phyloP scores from a whole-genome alignment of 2,113 vertebrate genomes.

The Ibidorhyncha struthersii region DNA sequence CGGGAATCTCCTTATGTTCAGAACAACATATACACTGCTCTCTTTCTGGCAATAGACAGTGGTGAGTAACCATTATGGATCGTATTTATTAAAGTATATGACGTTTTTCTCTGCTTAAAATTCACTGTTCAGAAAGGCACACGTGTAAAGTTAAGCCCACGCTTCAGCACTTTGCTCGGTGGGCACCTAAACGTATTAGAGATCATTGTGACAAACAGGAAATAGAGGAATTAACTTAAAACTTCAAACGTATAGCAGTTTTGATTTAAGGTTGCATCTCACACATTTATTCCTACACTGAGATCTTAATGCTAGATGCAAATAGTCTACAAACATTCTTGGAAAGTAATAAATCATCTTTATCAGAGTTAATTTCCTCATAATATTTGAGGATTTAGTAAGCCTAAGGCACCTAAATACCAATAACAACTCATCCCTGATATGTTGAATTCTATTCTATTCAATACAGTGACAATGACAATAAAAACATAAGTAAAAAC shows the following conservation, averaged over 20 bases:
- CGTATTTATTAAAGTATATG: accelerated
- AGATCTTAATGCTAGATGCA: not conserved
- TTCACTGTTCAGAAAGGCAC: not conserved
- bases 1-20: constrained; percentile 89
- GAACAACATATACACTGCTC: constrained; percentile 88
- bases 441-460: not conserved
- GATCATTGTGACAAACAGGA: not conserved
- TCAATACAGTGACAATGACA: not conserved
- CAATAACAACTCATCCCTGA: not conserved
- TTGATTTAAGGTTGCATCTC: not conserved
- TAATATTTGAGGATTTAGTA: not conserved
- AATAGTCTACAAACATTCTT: not conserved
- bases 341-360: constrained; percentile 9
- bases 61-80: constrained; percentile 76
- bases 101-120: not conserved
- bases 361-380: constrained; percentile 36
- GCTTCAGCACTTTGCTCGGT: not conserved
- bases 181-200: not conserved
- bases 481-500: not conserved
- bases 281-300: not conserved
- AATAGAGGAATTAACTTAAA: not conserved
- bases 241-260: not conserved
- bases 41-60: constrained; percentile 93
- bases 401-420: not conserved
- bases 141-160: accelerated